A percentile compares a stretch with the other conserved stretches of the same genome.
phyloP scores from a whole-genome alignment of 2,888 invertebrate species.

The Dexiosoma caninum region DNA sequence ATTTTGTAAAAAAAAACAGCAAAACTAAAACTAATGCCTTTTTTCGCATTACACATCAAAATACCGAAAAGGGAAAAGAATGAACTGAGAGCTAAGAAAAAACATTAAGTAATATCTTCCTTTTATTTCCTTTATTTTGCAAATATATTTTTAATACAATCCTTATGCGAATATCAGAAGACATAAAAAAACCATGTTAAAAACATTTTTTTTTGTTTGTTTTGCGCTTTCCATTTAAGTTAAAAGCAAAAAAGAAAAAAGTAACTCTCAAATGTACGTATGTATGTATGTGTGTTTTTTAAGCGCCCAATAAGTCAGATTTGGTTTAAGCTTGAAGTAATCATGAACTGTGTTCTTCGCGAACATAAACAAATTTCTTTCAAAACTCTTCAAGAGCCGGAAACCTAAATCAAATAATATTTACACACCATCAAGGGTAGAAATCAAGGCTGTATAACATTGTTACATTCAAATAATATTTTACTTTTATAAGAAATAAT shows the following conservation, averaged over 20 bases:
- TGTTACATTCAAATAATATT: too few species aligned
- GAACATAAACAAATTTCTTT: neutral
- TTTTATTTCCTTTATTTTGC: slow-evolving; percentile 5
- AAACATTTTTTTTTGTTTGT: slow-evolving; percentile 22
- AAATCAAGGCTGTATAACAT: too few species aligned
- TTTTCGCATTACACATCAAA: neutral
- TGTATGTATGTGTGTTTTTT: neutral
- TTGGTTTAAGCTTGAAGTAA: slow-evolving; percentile 46
- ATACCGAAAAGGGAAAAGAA: neutral
- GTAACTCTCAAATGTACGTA: neutral
- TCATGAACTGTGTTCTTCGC: too few species aligned
- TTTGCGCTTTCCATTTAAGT: slow-evolving; percentile 27
- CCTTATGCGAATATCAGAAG: neutral
- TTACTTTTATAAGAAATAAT: too few species aligned
- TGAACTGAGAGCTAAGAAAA: neutral
- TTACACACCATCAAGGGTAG: neutral
- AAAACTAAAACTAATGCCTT: neutral
- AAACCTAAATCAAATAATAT: neutral
- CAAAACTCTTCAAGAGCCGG: neutral
- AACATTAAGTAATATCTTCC: slow-evolving; percentile 22
- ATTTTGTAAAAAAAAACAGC: neutral
- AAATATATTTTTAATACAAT: neutral
- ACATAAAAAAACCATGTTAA: slow-evolving; percentile 42
- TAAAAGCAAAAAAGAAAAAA: neutral
- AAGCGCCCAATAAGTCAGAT: slow-evolving; percentile 38